These are phyloP conservation scores for Hippopotamus amphibius DNA, from an alignment of 2,113 vertebrate genomes.

Conservation along the genomic window DNA sequence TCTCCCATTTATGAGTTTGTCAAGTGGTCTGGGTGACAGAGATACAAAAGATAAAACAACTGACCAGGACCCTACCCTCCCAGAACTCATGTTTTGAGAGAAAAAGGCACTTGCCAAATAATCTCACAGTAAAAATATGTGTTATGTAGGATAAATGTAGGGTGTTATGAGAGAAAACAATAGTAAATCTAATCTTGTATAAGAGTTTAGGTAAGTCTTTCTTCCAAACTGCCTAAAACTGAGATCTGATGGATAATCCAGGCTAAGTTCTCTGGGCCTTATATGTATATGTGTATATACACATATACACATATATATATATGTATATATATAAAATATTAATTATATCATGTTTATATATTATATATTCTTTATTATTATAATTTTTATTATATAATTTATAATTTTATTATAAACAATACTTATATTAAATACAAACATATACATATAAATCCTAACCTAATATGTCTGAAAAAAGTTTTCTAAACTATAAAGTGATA, in stretches of 20 bases:
- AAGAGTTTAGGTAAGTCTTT: constrained; percentile 8
- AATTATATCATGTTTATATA: not conserved
- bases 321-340: not conserved
- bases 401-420: not conserved
- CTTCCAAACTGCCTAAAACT: constrained; percentile 35
- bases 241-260: not conserved
- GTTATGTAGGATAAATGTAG: not conserved
- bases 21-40: not conserved
- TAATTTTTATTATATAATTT: not conserved
- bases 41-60: not conserved
- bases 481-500: constrained; percentile 18
- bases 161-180: not conserved
- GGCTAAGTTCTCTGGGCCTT: not conserved
- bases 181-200: not conserved
- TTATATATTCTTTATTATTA: not conserved
- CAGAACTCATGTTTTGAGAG: not conserved
- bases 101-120: not conserved
- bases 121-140: not conserved
- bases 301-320: not conserved
- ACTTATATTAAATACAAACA: not conserved
- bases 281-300: not conserved
- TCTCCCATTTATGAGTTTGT: not conserved
- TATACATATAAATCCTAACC: not conserved
- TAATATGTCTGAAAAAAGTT: not conserved
- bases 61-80: not conserved